phyloP scores from a whole-genome alignment of 2,888 invertebrate species.

The Tanypteryx hageni region DNA sequence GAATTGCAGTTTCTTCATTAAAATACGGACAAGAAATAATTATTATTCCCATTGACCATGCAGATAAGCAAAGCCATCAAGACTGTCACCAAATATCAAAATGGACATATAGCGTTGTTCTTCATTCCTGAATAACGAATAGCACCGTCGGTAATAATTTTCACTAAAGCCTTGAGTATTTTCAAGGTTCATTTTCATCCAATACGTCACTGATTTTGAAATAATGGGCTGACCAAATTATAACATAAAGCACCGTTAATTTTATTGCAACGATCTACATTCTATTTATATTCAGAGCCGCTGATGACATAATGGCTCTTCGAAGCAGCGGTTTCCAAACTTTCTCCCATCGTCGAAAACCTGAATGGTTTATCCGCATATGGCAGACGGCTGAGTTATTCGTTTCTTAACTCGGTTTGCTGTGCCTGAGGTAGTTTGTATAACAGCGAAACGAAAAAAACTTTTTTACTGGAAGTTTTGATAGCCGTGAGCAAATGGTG shows the following conservation, averaged over 20 bases:
- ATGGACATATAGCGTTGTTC: too few species aligned
- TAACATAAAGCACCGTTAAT: slow-evolving; percentile 19
- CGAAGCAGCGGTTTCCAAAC: slow-evolving; percentile 27
- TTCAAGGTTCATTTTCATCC: neutral
- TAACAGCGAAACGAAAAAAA: too few species aligned
- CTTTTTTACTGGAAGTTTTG: too few species aligned
- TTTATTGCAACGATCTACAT: neutral
- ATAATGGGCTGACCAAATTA: neutral
- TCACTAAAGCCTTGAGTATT: too few species aligned
- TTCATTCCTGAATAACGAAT: too few species aligned
- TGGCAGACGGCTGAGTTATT: neutral
- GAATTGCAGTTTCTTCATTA: too few species aligned
- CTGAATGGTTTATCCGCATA: slow-evolving; percentile 48
- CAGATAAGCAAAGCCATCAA: too few species aligned
- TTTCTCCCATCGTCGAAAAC: slow-evolving; percentile 53
- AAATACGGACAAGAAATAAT: too few species aligned
- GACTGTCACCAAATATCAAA: too few species aligned
- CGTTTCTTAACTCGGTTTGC: neutral
- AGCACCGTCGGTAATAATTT: too few species aligned
- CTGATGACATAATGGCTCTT: slow-evolving; percentile 43
- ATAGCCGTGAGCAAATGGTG: too few species aligned
- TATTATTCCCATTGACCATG: too few species aligned
- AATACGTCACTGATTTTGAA: neutral
- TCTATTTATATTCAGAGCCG: slow-evolving; percentile 26
- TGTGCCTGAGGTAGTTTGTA: neutral